Percentiles rank a stretch among this genome's conserved stretches.
These are phyloP conservation scores for Prionace glauca DNA, from an alignment of 2,797 vertebrate species.

Conservation along the genomic window DNA sequence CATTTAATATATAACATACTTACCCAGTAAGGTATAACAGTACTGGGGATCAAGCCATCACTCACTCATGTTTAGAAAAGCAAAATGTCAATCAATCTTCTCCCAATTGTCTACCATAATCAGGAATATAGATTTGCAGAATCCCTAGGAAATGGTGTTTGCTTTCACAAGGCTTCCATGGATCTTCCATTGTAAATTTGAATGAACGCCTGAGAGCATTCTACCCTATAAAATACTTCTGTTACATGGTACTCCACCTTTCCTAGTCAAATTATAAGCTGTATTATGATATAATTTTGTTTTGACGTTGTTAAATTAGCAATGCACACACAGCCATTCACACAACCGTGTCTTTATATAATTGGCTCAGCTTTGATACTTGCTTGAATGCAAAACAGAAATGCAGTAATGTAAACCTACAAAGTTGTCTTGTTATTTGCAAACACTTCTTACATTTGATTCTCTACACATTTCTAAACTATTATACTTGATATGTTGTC, in stretches of 20 bases:
- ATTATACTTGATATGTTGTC: neutral
- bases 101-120: too few relatives aligned
- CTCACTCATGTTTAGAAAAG: too few relatives aligned
- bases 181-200: neutral
- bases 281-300: neutral
- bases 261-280: neutral
- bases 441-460: conserved; percentile 1
- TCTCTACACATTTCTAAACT: neutral
- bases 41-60: too few relatives aligned
- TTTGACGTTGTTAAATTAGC: neutral
- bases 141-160: too few relatives aligned
- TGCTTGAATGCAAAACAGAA: neutral
- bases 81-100: too few relatives aligned
- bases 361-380: neutral
- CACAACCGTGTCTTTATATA: neutral
- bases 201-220: neutral
- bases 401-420: neutral
- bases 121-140: too few relatives aligned
- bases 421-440: neutral
- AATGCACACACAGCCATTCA: neutral
- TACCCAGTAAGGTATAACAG: too few relatives aligned
- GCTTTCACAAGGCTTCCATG: too few relatives aligned
- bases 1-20: too few relatives aligned
- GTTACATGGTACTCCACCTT: neutral
- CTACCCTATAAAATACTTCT: neutral